Conservation (phyloP, 2,888 invertebrate species). For the Phania funesta region DNA sequence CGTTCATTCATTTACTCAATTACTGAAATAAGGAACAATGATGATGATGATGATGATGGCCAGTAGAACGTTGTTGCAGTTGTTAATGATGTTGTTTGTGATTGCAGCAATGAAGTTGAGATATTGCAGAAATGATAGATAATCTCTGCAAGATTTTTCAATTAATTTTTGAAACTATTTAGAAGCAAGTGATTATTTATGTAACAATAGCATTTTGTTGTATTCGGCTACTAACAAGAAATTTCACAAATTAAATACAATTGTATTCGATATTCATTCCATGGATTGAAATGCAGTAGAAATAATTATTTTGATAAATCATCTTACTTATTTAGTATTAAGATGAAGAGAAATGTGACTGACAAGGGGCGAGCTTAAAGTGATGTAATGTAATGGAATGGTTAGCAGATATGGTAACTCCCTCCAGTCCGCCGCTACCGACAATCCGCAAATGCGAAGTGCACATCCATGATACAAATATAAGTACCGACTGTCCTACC, state of each 20-base stretch:
- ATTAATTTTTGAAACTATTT: slow-evolving; percentile 39
- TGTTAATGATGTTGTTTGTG: background rate
- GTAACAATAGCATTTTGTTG: slow-evolving; percentile 9
- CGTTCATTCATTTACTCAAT: slow-evolving; percentile 17
- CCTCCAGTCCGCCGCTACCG: no score
- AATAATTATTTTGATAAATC: slow-evolving; percentile 39
- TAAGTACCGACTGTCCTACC: no score
- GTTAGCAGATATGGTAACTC: no score
- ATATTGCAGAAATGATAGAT: slow-evolving; percentile 29
- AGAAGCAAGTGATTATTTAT: background rate
- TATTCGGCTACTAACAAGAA: slow-evolving; percentile 50
- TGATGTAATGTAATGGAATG: no score
- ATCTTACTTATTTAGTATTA: background rate
- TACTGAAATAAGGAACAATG: slow-evolving; percentile 31
- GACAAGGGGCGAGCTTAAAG: background rate
- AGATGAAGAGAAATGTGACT: background rate
- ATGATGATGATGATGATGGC: background rate
- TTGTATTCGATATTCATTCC: slow-evolving; percentile 18
- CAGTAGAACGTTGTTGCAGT: background rate
- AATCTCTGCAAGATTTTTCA: slow-evolving; percentile 44
- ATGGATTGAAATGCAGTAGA: slow-evolving; percentile 10
- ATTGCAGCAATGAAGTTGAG: slow-evolving; percentile 30
- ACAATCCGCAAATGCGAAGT: no score
- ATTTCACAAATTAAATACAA: slow-evolving; percentile 50
- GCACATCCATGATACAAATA: no score